A percentile compares a stretch with the other conserved stretches of the same genome.
Conservation (phyloP, 2,113 vertebrate species). For the Leptosomus discolor region DNA sequence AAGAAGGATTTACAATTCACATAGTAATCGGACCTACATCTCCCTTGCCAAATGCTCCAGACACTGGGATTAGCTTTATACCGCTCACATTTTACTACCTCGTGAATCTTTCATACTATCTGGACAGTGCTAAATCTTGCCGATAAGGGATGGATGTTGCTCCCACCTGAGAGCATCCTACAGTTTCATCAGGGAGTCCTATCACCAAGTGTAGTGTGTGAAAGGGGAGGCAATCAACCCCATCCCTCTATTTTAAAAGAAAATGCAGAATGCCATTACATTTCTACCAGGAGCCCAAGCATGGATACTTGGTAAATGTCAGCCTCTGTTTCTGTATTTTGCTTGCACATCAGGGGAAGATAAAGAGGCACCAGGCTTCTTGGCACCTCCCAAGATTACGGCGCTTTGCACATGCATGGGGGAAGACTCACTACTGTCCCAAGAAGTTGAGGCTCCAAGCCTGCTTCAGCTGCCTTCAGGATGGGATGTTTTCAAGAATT, state of each 20-base stretch:
- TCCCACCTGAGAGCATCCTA: background rate
- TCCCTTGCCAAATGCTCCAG: conserved; percentile 10
- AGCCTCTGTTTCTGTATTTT: background rate
- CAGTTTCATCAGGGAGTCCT: background rate
- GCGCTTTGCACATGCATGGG: accelerated
- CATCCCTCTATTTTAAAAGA: background rate
- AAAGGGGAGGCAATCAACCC: background rate
- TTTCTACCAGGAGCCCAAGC: background rate
- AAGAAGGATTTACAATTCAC: background rate
- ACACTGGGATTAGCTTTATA: background rate
- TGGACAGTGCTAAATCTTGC: conserved; percentile 29
- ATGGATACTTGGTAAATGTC: background rate
- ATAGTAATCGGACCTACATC: background rate
- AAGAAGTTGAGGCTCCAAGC: background rate
- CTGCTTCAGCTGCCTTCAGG: background rate
- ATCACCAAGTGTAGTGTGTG: background rate
- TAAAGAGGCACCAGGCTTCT: background rate
- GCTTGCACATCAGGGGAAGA: background rate
- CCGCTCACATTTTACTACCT: conserved; percentile 15
- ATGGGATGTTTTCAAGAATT: background rate
- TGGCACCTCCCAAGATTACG: background rate
- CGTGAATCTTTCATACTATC: conserved; percentile 17
- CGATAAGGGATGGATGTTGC: background rate
- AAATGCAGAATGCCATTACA: background rate
- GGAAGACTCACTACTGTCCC: background rate